These are phyloP conservation scores for Synanthedon myopaeformis DNA, from an alignment of 2,888 invertebrate genomes.

Conservation along the genomic window DNA sequence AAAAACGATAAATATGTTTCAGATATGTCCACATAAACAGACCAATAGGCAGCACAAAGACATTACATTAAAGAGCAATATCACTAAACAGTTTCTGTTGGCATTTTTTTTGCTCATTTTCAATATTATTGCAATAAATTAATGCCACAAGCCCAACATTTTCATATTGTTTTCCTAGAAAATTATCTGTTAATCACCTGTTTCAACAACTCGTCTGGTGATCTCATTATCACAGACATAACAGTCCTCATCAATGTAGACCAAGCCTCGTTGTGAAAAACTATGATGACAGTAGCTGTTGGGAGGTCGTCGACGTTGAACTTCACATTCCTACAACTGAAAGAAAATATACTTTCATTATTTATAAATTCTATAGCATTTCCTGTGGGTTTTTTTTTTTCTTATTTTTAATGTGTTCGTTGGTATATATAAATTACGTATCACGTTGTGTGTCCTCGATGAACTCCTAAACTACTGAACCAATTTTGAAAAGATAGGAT, in stretches of 20 bases:
- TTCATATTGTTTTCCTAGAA: not conserved
- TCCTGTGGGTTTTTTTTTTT: not conserved
- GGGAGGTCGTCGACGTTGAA: conserved; percentile 75
- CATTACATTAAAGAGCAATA: too few species aligned
- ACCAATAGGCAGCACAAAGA: too few species aligned
- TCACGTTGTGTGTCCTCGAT: too few species aligned
- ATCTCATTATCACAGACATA: conserved; percentile 91
- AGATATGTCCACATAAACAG: too few species aligned
- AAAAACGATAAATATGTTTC: too few species aligned
- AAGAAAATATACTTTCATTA: conserved; percentile 11
- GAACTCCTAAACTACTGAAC: too few species aligned
- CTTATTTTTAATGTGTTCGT: not conserved
- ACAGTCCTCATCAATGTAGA: conserved; percentile 95
- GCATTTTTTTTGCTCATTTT: too few species aligned
- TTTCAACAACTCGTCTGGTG: conserved; percentile 82
- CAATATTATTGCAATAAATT: too few species aligned
- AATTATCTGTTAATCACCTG: conserved; percentile 66
- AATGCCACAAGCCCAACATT: not conserved
- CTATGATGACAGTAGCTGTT: conserved; percentile 91
- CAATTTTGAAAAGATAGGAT: too few species aligned
- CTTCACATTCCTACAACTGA: conserved; percentile 43
- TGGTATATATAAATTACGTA: too few species aligned
- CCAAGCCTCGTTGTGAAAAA: conserved; percentile 99
- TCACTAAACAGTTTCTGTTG: too few species aligned
- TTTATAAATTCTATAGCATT: not conserved